phyloP scores from a whole-genome alignment of 1,140 invertebrate genomes.

The Battus philenor region DNA sequence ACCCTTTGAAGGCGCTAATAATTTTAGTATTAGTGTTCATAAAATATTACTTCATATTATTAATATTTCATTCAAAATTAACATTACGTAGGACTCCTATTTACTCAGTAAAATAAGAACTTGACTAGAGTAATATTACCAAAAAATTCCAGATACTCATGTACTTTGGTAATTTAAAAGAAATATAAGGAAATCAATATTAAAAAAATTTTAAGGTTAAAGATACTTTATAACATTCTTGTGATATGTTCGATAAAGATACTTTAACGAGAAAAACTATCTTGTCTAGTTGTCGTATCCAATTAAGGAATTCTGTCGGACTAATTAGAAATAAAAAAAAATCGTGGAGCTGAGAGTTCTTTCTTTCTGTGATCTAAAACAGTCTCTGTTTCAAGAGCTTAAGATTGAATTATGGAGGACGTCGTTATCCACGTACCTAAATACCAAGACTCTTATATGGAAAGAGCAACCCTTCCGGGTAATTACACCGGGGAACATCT shows the following conservation, averaged over 20 bases:
- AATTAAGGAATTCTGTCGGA: slow-evolving; percentile 3
- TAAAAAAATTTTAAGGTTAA: no score
- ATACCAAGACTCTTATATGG: neutral
- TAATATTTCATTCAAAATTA: no score
- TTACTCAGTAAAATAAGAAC: no score
- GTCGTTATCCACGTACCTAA: neutral
- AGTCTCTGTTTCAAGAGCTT: neutral
- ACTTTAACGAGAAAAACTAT: slow-evolving; percentile 1
- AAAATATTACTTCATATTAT: no score
- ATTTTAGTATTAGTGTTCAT: no score
- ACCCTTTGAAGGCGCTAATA: no score
- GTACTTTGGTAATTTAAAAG: no score
- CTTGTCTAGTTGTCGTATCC: slow-evolving; percentile 3
- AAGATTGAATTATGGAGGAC: neutral
- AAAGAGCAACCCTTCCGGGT: slow-evolving; percentile 1
- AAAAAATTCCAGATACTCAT: no score
- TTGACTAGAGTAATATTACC: no score
- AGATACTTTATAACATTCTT: no score
- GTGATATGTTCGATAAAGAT: neutral
- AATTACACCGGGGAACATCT: slow-evolving; percentile 1
- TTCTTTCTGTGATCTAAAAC: neutral
- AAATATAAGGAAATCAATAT: no score
- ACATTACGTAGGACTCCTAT: no score
- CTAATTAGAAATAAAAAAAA: slow-evolving; percentile 14
- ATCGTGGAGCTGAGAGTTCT: neutral